Conservation (phyloP, 2,888 invertebrate species). For the Onthophagus sagittarius region DNA sequence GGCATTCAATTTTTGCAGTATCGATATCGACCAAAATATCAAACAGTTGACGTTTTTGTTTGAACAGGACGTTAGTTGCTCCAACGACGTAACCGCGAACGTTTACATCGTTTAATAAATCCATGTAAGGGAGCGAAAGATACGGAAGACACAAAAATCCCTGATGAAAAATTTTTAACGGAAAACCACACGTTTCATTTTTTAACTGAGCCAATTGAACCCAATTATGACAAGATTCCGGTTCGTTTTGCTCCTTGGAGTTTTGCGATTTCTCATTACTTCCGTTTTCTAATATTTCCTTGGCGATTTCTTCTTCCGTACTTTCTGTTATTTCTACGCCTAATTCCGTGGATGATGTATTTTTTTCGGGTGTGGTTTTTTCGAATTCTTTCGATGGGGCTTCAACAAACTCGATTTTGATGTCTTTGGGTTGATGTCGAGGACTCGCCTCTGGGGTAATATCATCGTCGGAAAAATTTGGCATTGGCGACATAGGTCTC, state of each 20-base stretch:
- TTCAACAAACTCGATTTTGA: background rate
- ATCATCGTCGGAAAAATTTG: conserved; percentile 57
- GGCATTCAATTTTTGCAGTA: conserved; percentile 76
- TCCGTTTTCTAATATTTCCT: conserved; percentile 27
- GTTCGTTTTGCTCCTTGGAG: conserved; percentile 61
- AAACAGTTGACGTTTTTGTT: conserved; percentile 87
- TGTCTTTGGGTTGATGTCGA: conserved; percentile 19
- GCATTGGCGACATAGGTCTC: conserved; percentile 69
- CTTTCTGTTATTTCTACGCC: conserved; percentile 46
- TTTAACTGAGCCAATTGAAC: conserved; percentile 62
- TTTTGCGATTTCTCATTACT: conserved; percentile 37
- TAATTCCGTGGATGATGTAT: conserved; percentile 33
- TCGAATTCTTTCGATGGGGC: background rate
- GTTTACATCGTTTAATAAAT: conserved; percentile 81
- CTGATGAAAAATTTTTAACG: conserved; percentile 80
- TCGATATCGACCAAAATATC: conserved; percentile 91
- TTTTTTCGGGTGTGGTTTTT: conserved; percentile 14
- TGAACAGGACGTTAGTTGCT: conserved; percentile 97
- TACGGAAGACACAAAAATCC: conserved; percentile 95
- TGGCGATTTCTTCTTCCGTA: conserved; percentile 37
- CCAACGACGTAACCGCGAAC: conserved; percentile 87
- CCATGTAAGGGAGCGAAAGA: conserved; percentile 90
- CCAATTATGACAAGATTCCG: conserved; percentile 61
- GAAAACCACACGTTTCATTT: conserved; percentile 79
- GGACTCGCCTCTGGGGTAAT: conserved; percentile 38